Evolutionary conservation across 2,888 invertebrate species (phyloP), one percentile per base, ranked within the genome.

Genomic region (Caenorhabditis imperialis): DNA sequence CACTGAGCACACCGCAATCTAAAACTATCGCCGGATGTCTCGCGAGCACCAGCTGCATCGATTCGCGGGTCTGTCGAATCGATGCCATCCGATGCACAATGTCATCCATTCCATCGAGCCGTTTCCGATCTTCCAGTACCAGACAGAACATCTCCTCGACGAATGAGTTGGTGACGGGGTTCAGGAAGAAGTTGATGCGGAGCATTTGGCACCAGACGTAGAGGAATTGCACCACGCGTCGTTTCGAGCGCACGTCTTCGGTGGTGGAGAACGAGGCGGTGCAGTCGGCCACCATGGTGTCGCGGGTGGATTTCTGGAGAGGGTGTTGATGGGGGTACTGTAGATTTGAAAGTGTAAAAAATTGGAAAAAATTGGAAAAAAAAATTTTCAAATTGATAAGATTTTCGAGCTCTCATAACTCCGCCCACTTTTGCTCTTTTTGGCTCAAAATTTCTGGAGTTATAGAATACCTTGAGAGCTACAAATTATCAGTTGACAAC

Each of bases 161-260:
- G 88, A 93, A 93, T 82, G 92, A 92, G 83, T 92, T 91, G 22
- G 93, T 92, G 33, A 91, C 91, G 18, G 92, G 91, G 88, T 93
- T 93, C 83, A 93, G 92, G 85, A 93, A 92, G 77, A 93, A 93
- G 2, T 92, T 92, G 84, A 92, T 92, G 5, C 92, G 90, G 53
- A 93, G 92, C 3, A 93, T 91, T 78, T 91, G 91, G 44, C 92
- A 92, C 94, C 94, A 94, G 83, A 92, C 91, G 84, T 92, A 92
- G 55, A 93, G 92, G 89, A 94, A 94, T 81, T 92, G 92, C 47
- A 94, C 91, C 14, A 94, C 93, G 74, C 93, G 91, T 82, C 92
- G 91, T 88, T 93, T 82, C 12, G 78, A 62, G 23, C 74, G 58
- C 23, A 69, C 30, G 61, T 48, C 61, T 67, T 55, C 72, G 14